Evolutionary conservation across 2,797 vertebrate genomes (phyloP).

Genomic region (Notolepis coatsorum): DNA sequence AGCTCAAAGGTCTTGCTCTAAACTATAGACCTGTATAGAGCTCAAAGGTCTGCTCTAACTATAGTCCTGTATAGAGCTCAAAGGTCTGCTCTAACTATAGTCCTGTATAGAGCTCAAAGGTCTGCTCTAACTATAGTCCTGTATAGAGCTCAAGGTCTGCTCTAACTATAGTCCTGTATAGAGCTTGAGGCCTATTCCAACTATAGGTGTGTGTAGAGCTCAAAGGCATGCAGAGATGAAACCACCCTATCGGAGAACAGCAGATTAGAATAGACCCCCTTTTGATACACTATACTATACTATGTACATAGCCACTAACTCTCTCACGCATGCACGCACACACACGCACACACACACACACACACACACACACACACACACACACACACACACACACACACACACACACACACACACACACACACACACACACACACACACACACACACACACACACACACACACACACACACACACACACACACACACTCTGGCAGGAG

Average conservation of each 20-base stretch:
- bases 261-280: not conserved
- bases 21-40: no score
- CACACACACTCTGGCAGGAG: not conserved
- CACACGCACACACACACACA: not conserved
- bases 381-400: not conserved
- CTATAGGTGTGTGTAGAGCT: no score
- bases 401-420: not conserved
- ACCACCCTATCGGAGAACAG: not conserved
- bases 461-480: not conserved
- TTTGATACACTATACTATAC: not conserved
- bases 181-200: no score
- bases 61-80: not conserved
- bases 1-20: no score
- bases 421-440: not conserved
- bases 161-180: no score
- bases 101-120: not conserved
- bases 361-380: not conserved
- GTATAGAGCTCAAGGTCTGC: no score
- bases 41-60: no score
- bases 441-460: not conserved
- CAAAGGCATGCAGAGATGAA: no score
- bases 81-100: not conserved
- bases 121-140: no score
- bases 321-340: no score
- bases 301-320: no score